Base-by-base conservation (phyloP, 2,113 vertebrate species). In the Microtus oregoni region DNA sequence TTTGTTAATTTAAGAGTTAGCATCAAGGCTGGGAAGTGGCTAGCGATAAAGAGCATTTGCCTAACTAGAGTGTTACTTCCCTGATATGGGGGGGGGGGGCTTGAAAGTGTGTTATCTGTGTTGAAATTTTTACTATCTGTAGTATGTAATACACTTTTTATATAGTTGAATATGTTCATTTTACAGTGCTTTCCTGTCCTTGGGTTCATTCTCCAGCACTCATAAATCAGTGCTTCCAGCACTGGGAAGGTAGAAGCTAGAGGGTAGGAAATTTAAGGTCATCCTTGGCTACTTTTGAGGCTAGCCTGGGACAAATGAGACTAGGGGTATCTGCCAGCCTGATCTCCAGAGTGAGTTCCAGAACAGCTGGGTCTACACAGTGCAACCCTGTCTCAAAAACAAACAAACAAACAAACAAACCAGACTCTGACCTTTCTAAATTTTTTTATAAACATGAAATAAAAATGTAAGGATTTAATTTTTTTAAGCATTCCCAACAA, bases 1-100 rank as follows among this genome's bases (percentile, higher is more conserved):
- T 68, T 65, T 86, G 22, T 28, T 89, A 81, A 86, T 82, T 93
- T 91, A 90, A 92, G 67, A 70, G 50, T 72, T 44, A 22, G 90
- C 41, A 88, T 55, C 55, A 92, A 93, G 76, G 70, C 24, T 95
- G 50, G 35, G 28, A 79, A 90, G 44, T 75, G 14, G 22, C 38
- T 41, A 30, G 70, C 28, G 17, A 76, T 41, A 30, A 7, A 32
- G 47, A 24, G 17, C 52, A 30, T 19, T 47, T 20, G 22, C 20
- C 22, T 61, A 52, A 87, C 63, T 15, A 70, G 32, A 68, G 30
- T 68, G 63, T 52, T 15, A 19, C 65, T 35, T 63, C 38, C 26
- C 58, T 1, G 30, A 8, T 41, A 26, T 65, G 38, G 12, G 28
- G 14, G 68, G 1, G 1, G 19, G 30, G 12, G 8, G 41, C 41